Evolutionary conservation across 2,797 vertebrate species (phyloP), one percentile per base, ranked within the genome.

Genomic region (Enteromius mattozi): DNA sequence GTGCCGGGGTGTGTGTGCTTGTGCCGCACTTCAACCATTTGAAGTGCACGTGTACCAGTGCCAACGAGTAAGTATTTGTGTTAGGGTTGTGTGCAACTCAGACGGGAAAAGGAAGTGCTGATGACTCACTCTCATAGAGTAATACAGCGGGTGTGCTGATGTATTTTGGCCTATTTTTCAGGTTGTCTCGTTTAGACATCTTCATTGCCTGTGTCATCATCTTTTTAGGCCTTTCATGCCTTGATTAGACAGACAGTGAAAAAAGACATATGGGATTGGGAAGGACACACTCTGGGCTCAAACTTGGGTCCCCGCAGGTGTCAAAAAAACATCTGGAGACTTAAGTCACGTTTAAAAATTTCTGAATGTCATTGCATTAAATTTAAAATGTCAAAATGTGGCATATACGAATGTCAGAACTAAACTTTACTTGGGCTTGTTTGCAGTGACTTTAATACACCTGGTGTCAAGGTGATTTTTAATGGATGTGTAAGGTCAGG

Each of bases 41-140:
- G 24, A 83, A 77, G 24, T 63, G 49, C 40, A 70, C 76, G 69
- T 84, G 84, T 77, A 45, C 4, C 54, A 51, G 54, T 80, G 61
- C 76, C 40, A 81, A 71, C 35, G 80, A 30, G 45, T 66, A 77
- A 30, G 61, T 75, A 61, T 70, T 54, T 68, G 80, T 3, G 7
- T 59, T 47, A 7, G 16, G 40, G 45, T 63, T 75, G 51, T 78
- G 66, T 78, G 66, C 37, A 33, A 68, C 21, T 68, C 33, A 42
- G 47, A 77, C 12, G 13, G 33, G 17, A 68, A 78, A 65, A 70
- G 75, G 75, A 84, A 69, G 49, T 35, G 49, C 24, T 49, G 75
- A 84, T 84, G 51, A 79, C 65, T 78, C 82, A 84, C 9, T 79
- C 66, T n/a, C 30, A 49, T n/a, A 17, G 33, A 30, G 63, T 70